Base-by-base conservation (phyloP, 2,113 vertebrate genomes). In the Ellobius talpinus region DNA sequence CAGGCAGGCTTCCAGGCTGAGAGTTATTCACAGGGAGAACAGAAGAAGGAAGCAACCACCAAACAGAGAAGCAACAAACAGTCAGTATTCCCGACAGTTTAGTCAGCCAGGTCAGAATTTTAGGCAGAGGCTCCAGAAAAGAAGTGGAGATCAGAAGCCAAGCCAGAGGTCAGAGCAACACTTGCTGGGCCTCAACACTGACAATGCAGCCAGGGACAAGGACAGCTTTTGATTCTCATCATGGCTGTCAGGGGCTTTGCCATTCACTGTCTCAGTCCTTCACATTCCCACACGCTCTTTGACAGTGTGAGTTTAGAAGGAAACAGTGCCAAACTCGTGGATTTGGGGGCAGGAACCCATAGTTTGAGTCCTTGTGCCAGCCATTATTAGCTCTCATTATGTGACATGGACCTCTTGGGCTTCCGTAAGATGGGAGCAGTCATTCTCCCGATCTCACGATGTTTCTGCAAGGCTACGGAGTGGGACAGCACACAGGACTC, bases 31-130 rank as follows among this genome's bases (percentile, higher is more conserved):
- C 8, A 23, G 31, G 23, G 16, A 17, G 87, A 36, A 5, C 9
- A 2, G 47, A 16, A 33, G 45, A 21, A 19, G 29, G 39, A 93
- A 31, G 39, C 1, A 29, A 29, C 65, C 72, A 52, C 3, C 24
- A 58, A 65, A 68, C 29, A 86, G 90, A 61, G 58, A 88, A 89
- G 86, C 66, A 90, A 36, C 24, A n/a, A 79, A 89, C 3, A 82
- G 21, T 23, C n/a, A 39, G 52, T 89, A 79, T 85, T 84, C 17
- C 47, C 31, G n/a, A 31, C 70, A 55, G 47, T 70, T 45, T 65
- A 73, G 65, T 90, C 5, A 55, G 33, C 47, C 74, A 97, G 68
- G 81, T 77, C 70, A 66, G 79, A 78, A 91, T 85, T 89, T 76
- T 24, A 86, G 74, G 72, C 31, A 78, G 65, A 90, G 31, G 70